Conservation (phyloP, 1,140 invertebrate species). For the Zeugodacus cucurbitae region DNA sequence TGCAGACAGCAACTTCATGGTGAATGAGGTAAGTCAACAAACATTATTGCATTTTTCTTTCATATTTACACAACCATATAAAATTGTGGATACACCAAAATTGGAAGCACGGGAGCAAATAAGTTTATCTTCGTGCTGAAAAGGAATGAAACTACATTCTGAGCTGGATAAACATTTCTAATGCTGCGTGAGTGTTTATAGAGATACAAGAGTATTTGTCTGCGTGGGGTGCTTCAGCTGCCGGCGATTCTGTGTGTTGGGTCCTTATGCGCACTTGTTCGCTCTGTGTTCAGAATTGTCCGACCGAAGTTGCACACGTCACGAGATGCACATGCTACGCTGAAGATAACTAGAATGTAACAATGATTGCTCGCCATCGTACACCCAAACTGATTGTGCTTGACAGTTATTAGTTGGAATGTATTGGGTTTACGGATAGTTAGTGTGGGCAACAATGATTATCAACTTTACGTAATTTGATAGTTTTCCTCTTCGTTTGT, state of each 20-base stretch:
- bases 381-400: too few species aligned
- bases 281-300: too few species aligned
- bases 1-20: constrained; percentile 63
- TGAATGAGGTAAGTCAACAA: constrained; percentile 55
- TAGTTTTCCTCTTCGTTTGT: constrained; percentile 36
- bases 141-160: neutral
- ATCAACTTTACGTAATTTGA: constrained; percentile 32
- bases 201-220: too few species aligned
- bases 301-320: neutral
- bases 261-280: too few species aligned
- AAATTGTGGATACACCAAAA: neutral
- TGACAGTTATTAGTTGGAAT: too few species aligned
- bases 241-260: too few species aligned
- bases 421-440: too few species aligned
- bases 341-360: too few species aligned
- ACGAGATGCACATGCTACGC: neutral
- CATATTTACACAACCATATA: neutral
- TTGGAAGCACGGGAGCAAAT: neutral
- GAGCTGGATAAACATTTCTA: neutral
- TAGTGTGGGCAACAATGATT: neutral
- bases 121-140: neutral
- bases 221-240: too few species aligned
- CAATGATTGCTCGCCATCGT: too few species aligned
- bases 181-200: neutral
- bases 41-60: neutral